These are phyloP conservation scores for Bhutanitis thaidina DNA, from an alignment of 2,888 invertebrate genomes.

Conservation along the genomic window DNA sequence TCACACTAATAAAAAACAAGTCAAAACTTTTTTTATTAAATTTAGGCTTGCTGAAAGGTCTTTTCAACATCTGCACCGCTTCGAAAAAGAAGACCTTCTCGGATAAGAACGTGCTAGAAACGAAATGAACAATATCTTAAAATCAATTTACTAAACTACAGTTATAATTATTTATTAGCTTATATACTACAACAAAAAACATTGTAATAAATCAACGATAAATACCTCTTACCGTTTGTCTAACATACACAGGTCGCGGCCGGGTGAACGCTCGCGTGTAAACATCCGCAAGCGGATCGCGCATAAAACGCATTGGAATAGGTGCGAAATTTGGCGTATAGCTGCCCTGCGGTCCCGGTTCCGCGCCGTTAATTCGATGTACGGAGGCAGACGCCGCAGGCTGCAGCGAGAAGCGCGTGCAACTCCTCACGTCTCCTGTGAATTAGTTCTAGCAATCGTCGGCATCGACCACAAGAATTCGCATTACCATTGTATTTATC, in stretches of 20 bases:
- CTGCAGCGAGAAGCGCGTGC: slow-evolving; percentile 37
- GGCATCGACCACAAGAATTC: background rate
- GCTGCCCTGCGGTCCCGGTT: slow-evolving; percentile 45
- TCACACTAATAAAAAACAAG: no score
- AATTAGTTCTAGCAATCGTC: slow-evolving; percentile 7
- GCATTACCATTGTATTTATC: no score
- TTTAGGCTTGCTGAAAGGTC: no score
- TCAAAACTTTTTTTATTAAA: no score
- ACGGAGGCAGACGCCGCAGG: slow-evolving; percentile 56
- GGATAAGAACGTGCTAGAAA: no score
- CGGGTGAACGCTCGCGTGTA: slow-evolving; percentile 39
- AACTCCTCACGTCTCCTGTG: background rate
- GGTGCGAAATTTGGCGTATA: slow-evolving; percentile 53
- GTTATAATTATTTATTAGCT: no score
- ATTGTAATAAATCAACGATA: background rate
- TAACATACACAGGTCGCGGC: slow-evolving; percentile 35
- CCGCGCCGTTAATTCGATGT: slow-evolving; percentile 63
- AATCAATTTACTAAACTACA: no score
- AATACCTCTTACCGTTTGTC: slow-evolving; percentile 8
- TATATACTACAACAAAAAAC: background rate
- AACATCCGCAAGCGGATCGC: slow-evolving; percentile 33
- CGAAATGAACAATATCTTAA: no score
- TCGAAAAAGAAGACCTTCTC: no score
- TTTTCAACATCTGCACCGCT: no score
- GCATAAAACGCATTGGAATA: slow-evolving; percentile 30